A percentile compares a stretch with the other conserved stretches of the same genome.
These are phyloP conservation scores for Nephila pilipes DNA, from an alignment of 1,140 invertebrate genomes.

Conservation along the genomic window DNA sequence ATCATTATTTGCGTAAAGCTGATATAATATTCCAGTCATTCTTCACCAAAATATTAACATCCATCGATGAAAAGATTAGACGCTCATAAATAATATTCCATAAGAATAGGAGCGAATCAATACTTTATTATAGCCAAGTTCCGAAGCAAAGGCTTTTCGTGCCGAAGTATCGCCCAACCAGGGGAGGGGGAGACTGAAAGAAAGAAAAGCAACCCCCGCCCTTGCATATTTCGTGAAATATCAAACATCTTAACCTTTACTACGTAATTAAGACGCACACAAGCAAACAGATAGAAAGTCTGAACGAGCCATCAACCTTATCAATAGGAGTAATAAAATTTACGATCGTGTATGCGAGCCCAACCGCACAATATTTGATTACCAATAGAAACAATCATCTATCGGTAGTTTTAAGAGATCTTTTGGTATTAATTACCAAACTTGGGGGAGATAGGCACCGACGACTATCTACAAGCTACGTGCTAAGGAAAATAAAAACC, in stretches of 20 bases:
- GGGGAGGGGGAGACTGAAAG: background rate
- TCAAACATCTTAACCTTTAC: conserved; percentile 58
- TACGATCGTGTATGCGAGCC: conserved; percentile 41
- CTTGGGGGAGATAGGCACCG: conserved; percentile 28
- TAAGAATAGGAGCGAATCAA: background rate
- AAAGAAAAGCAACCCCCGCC: background rate
- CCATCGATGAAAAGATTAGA: conserved; percentile 9
- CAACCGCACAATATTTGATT: conserved; percentile 56
- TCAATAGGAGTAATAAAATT: conserved; percentile 71
- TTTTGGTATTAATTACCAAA: conserved; percentile 65
- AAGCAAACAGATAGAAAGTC: conserved; percentile 67
- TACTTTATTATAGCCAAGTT: conserved; percentile 4
- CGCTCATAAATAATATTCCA: conserved; percentile 1
- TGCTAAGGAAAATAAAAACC: background rate
- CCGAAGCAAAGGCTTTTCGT: background rate
- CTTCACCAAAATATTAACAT: background rate
- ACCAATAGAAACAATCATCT: conserved; percentile 68
- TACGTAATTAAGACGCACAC: conserved; percentile 64
- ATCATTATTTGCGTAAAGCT: background rate
- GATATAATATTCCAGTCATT: background rate
- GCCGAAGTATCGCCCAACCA: background rate
- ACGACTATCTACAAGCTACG: background rate
- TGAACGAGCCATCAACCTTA: conserved; percentile 69
- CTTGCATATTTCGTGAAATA: conserved; percentile 15
- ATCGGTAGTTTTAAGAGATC: conserved; percentile 55